Conservation (phyloP, 23 tunicate genomes). For the Styela clava region DNA sequence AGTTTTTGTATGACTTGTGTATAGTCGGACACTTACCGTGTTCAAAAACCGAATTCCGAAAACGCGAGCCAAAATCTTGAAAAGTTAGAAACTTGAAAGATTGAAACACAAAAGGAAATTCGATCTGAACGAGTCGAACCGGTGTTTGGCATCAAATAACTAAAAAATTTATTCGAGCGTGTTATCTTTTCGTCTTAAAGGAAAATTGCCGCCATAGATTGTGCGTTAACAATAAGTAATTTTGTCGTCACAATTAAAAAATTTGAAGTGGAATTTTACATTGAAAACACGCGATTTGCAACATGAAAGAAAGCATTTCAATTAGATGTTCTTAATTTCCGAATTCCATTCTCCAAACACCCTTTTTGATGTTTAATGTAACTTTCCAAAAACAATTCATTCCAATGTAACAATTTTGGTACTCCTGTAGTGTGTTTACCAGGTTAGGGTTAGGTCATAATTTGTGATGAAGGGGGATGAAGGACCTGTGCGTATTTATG, state of each 20-base stretch:
- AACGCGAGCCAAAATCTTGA: not conserved
- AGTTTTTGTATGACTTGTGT: not conserved
- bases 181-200: not conserved
- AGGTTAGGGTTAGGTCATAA: too few species aligned
- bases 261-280: not conserved
- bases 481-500: too few species aligned
- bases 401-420: too few species aligned
- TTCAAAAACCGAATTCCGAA: not conserved
- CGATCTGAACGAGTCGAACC: not conserved
- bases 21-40: not conserved
- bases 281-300: not conserved
- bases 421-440: too few species aligned
- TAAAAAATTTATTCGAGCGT: not conserved
- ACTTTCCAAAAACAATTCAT: too few species aligned
- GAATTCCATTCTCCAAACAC: not conserved
- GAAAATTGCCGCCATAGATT: not conserved
- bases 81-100: not conserved
- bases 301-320: not conserved
- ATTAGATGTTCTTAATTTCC: not conserved
- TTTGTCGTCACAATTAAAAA: not conserved
- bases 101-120: not conserved
- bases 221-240: not conserved
- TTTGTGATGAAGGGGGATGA: too few species aligned
- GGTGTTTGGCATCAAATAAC: not conserved
- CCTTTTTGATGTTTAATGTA: too few species aligned